These are phyloP conservation scores for Urechis unicinctus DNA, from an alignment of 2,888 invertebrate species.

Conservation along the genomic window DNA sequence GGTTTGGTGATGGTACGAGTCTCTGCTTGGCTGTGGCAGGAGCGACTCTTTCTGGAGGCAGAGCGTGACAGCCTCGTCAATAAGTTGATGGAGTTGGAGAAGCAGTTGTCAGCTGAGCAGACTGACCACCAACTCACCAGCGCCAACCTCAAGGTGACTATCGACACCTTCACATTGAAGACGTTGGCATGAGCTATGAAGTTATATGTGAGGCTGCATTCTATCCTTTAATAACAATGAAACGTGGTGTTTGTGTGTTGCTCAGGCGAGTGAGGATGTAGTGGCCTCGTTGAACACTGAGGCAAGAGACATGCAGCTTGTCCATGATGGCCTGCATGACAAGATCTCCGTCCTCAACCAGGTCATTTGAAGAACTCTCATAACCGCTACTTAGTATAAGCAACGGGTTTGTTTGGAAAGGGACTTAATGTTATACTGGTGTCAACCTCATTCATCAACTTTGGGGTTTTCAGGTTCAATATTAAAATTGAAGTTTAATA, in stretches of 20 bases:
- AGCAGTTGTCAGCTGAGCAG: neutral
- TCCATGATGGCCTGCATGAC: constrained; percentile 24
- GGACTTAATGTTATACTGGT: neutral
- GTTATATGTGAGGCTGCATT: neutral
- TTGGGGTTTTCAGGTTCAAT: too few relatives aligned
- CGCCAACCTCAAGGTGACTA: neutral
- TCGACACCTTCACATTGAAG: neutral
- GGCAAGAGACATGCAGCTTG: constrained; percentile 27
- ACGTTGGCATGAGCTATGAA: neutral
- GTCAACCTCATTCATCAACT: neutral
- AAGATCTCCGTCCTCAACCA: constrained; percentile 23
- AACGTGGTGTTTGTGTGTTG: too few relatives aligned
- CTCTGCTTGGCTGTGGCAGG: too few relatives aligned
- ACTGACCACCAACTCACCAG: neutral
- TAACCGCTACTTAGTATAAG: too few relatives aligned
- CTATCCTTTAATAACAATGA: too few relatives aligned
- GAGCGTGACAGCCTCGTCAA: neutral
- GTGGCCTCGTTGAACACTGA: constrained; percentile 24
- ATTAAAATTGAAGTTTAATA: too few relatives aligned
- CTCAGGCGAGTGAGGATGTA: constrained; percentile 15
- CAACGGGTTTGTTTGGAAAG: neutral
- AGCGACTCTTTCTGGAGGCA: neutral
- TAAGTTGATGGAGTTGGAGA: neutral
- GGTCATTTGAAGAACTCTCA: too few relatives aligned
- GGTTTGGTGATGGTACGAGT: too few relatives aligned